Base-by-base conservation (phyloP, 2,113 vertebrate genomes). In the Pelobates fuscus region DNA sequence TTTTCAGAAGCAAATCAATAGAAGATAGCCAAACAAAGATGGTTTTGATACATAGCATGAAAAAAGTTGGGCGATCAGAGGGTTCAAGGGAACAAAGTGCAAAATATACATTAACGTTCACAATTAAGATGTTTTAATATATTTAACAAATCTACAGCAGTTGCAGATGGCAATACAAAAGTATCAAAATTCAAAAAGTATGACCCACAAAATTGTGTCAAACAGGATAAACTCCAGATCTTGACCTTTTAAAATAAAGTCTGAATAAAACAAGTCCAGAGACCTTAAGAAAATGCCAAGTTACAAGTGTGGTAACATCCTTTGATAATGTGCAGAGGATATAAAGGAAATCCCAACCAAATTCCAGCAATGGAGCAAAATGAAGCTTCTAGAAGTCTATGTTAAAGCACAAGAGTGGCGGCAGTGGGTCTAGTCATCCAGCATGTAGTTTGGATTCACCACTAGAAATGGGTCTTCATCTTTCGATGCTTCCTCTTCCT, bases 381-480 rank as follows among this genome's bases (percentile, higher is more conserved):
- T 11, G 54, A 27, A 60, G 58, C 58, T 60, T 60, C 6, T 41
- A 41, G 14, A 41, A 37, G 67, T 70, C 67, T 23, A 11, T 2
- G 2, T 23, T 59, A 66, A 61, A 37, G n/a, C 32, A n/a, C 44
- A 14, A 14, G 44, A 18, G 3, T n/a, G n/a, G n/a, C 44, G 3
- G 44, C 44, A 18, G 4, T 8, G 7, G 18, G 2, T 21, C 3
- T 84, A 99, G 80, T 98, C 96, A 75, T 99, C 96, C 73, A 99
- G 89, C 37, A 88, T 84, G 82, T 98, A 99, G 88, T 99, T 99
- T 18, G 97, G 98, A 81, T 99, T 99, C 78, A 99, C 98, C 1
- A 99, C 98, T 74, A 99, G 84, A 64, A 93, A 94, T 0, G 88
- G 92, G 18, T 97, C 95, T 55, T 93, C 87, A 11, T 92, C 91